phyloP scores from a whole-genome alignment of 2,888 invertebrate genomes.

The Dynastes grantii region DNA sequence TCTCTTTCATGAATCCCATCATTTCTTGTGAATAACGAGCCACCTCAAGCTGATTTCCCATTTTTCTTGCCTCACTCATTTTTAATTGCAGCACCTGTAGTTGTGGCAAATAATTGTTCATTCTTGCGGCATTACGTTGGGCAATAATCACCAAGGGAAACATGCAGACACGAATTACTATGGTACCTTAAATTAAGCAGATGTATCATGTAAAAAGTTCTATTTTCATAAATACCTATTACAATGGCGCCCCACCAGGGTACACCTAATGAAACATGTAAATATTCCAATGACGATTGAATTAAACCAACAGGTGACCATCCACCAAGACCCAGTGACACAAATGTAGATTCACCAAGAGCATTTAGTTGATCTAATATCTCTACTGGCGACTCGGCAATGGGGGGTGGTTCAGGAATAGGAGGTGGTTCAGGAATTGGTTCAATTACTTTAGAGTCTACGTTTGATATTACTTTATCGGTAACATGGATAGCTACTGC shows the following conservation, averaged over 20 bases:
- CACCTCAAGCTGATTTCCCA: slow-evolving; percentile 87
- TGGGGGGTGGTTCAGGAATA: slow-evolving; percentile 62
- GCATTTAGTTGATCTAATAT: slow-evolving; percentile 64
- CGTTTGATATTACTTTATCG: slow-evolving; percentile 57
- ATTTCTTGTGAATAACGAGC: slow-evolving; percentile 85
- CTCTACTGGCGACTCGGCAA: slow-evolving; percentile 63
- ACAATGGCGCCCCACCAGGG: slow-evolving; percentile 97
- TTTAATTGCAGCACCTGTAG: slow-evolving; percentile 86
- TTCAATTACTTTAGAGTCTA: slow-evolving; percentile 42
- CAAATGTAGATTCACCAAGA: slow-evolving; percentile 83
- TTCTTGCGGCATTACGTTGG: slow-evolving; percentile 85
- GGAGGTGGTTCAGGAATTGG: slow-evolving; percentile 61
- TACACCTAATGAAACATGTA: slow-evolving; percentile 86
- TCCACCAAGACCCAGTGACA: slow-evolving; percentile 87
- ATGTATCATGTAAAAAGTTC: not conserved
- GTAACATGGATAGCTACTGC: slow-evolving; percentile 51
- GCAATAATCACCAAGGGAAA: slow-evolving; percentile 90
- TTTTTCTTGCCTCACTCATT: slow-evolving; percentile 88
- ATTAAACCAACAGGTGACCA: slow-evolving; percentile 88
- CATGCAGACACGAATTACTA: slow-evolving; percentile 81
- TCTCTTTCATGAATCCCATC: slow-evolving; percentile 86
- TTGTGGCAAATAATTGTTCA: slow-evolving; percentile 91
- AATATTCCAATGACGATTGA: slow-evolving; percentile 85
- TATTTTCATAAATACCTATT: slow-evolving; percentile 72
- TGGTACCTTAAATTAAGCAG: slow-evolving; percentile 75